phyloP scores from a whole-genome alignment of 1,140 invertebrate genomes.

The Papilio aristodemus region DNA sequence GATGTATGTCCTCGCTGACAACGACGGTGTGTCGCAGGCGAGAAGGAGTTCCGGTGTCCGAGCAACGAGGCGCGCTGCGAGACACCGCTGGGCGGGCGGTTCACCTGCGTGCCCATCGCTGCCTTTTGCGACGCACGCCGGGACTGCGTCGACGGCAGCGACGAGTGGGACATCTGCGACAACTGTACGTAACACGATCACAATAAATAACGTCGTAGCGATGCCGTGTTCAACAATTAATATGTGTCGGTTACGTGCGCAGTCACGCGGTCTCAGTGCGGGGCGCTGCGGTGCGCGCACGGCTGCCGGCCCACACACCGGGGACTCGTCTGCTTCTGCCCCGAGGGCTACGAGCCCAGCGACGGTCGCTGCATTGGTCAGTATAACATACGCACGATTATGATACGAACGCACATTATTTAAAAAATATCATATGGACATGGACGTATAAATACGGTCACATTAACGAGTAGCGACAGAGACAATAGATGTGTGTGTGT shows the following conservation, averaged over 20 bases:
- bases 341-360: slow-evolving; percentile 85
- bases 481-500: slow-evolving; percentile 38
- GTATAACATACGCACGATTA: slow-evolving; percentile 40
- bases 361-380: slow-evolving; percentile 84
- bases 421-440: neutral
- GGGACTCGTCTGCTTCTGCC: slow-evolving; percentile 88
- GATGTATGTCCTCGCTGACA: too few species aligned
- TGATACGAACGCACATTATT: neutral
- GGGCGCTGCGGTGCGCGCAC: slow-evolving; percentile 83
- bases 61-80: slow-evolving; percentile 83
- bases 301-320: slow-evolving; percentile 84
- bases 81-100: slow-evolving; percentile 75
- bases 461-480: too few species aligned
- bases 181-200: slow-evolving; percentile 71
- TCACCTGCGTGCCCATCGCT: slow-evolving; percentile 81
- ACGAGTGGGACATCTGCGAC: slow-evolving; percentile 84
- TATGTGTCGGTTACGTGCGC: slow-evolving; percentile 20
- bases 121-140: slow-evolving; percentile 83
- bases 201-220: neutral
- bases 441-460: too few species aligned
- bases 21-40: slow-evolving; percentile 61
- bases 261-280: slow-evolving; percentile 81
- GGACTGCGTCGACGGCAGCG: slow-evolving; percentile 86
- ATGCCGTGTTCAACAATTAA: neutral
- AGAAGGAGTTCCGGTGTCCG: slow-evolving; percentile 79